Base-by-base conservation (phyloP, 2,888 invertebrate species). In the Ptychoptera albimana region DNA sequence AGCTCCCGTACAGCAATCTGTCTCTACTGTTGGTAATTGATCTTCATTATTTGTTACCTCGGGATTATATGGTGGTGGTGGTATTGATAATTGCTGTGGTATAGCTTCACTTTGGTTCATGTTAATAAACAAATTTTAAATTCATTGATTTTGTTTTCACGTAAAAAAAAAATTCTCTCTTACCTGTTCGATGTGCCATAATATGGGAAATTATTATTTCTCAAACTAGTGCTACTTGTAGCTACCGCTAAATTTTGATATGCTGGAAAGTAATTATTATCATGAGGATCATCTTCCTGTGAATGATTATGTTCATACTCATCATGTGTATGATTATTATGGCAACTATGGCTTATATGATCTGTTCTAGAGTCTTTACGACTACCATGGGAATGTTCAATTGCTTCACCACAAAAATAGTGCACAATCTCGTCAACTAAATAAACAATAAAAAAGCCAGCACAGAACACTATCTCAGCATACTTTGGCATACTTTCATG, bases 391-490 rank as follows among this genome's bases (percentile, higher is more conserved):
- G 51, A 46, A 47, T 55, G 56, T 39, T 57, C 56, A 39, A 56
- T 58, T 10, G 57, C 58, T 52, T 64, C 67, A 10, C 74, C 73
- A 52, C 75, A 77, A 48, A 76, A 74, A 49, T 73, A 70, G 59
- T 83, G 82, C 4, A 82, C 77, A 2, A 79, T 57, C 56, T 83
- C 83, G 53, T 84, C 84, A 5, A 82, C 70, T 12, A 81, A 61
- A 53, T 83, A 84, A 0, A 84, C 74, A 0, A 77, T 52, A 46
- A 84, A 77, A 56, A 83, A 84, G 1, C 84, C 84, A 3, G 66
- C 57, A 48, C 81, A 79, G 41, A 82, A 67, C 23, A 75, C 61
- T 1, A 82, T 57, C 57, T 83, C 83, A 0, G 79, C 72, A 51
- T 74, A 71, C 35, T 71, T 58, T 1, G 72, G 70, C 39, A 77